phyloP scores from a whole-genome alignment of 2,113 vertebrate genomes.

The Procavia capensis region DNA sequence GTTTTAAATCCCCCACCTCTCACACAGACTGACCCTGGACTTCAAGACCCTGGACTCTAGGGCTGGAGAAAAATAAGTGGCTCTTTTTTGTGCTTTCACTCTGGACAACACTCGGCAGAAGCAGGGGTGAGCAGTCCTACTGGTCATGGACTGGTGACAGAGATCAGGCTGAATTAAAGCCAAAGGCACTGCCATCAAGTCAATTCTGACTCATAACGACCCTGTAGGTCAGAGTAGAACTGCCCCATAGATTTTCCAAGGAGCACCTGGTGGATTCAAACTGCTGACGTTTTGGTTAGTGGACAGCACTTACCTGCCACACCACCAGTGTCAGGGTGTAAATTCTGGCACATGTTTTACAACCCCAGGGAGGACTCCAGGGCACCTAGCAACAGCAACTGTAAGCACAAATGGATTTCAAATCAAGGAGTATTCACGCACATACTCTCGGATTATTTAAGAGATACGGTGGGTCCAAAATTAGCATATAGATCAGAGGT shows the following conservation, averaged over 20 bases:
- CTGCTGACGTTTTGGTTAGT: too few species aligned
- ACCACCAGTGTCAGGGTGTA: too few species aligned
- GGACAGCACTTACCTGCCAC: too few species aligned
- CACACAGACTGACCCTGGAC: not conserved
- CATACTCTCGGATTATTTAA: slow-evolving; percentile 15
- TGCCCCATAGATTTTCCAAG: too few species aligned
- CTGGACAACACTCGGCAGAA: not conserved
- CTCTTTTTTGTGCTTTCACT: not conserved
- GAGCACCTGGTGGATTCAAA: too few species aligned
- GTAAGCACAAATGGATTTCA: not conserved
- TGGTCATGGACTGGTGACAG: not conserved
- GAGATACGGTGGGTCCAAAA: not conserved
- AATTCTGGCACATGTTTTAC: not conserved
- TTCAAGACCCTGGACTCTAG: not conserved
- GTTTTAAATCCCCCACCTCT: not conserved
- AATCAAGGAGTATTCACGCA: not conserved
- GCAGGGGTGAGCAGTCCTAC: not conserved
- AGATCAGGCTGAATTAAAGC: not conserved
- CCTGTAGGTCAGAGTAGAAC: too few species aligned
- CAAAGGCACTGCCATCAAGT: too few species aligned
- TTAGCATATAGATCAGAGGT: slow-evolving; percentile 46
- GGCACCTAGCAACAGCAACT: not conserved
- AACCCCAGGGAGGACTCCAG: not conserved
- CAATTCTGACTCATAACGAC: too few species aligned
- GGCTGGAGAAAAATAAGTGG: not conserved